A percentile compares a stretch with the other conserved stretches of the same genome.
These are phyloP conservation scores for Drosophila meridiana DNA, from an alignment of 2,888 invertebrate species.

Conservation along the genomic window DNA sequence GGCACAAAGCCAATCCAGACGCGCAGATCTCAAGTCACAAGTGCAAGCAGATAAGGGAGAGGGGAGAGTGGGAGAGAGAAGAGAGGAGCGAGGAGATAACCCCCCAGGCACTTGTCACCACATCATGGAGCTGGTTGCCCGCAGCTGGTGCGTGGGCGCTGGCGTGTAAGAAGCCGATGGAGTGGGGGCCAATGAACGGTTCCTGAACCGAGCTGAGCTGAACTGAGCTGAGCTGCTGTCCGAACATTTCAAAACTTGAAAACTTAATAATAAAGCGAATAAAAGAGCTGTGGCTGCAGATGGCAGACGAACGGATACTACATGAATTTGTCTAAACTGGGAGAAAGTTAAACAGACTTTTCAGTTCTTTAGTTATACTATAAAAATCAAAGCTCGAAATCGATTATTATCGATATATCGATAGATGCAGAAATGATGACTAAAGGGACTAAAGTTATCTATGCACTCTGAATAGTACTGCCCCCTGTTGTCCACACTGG, in stretches of 20 bases:
- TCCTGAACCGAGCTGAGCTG: slow-evolving; percentile 12
- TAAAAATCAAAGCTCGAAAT: background rate
- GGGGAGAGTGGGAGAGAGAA: background rate
- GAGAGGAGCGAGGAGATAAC: background rate
- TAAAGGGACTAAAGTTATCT: background rate
- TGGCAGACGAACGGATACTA: background rate
- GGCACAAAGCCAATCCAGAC: slow-evolving; percentile 72
- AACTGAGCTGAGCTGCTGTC: slow-evolving; percentile 24
- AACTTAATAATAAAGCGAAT: slow-evolving; percentile 22
- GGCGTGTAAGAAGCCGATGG: background rate
- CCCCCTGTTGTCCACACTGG: no score
- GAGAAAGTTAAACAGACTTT: no score
- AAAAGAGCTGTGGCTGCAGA: background rate
- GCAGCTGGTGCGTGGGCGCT: background rate
- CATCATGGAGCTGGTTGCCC: background rate
- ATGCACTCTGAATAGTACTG: background rate
- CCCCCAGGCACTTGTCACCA: slow-evolving; percentile 32
- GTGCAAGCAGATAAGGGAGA: slow-evolving; percentile 11
- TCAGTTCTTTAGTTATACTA: background rate
- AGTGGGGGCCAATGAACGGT: slow-evolving; percentile 19
- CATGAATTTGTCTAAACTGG: background rate
- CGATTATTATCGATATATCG: background rate
- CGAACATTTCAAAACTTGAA: slow-evolving; percentile 11
- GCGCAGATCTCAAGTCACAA: slow-evolving; percentile 43
- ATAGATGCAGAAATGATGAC: background rate